Base-by-base conservation (phyloP, 2,797 vertebrate genomes). In the Todus mexicanus region DNA sequence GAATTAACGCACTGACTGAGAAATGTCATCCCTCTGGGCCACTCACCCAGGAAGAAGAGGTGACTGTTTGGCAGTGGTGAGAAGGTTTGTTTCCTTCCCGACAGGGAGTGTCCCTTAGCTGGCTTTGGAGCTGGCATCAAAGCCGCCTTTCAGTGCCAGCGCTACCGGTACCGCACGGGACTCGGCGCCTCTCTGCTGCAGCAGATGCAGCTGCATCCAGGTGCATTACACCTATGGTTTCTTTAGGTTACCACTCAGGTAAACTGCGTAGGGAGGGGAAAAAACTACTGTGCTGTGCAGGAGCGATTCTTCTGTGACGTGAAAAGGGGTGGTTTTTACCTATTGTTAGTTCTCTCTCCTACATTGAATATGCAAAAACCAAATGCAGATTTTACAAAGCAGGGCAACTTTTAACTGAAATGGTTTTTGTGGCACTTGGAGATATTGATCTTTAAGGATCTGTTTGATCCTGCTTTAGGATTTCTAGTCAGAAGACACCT, bases 131-230 rank as follows among this genome's bases (percentile, higher is more conserved):
- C 93, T 73, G 98, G 94, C 45, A 95, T 97, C n/a, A 98, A 97
- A 94, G 97, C 97, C 1, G 97, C 97, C 1, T 98, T 97, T 93
- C 89, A 73, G 27, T 98, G 98, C 93, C 96, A 96, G 19, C 87
- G 84, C 74, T 98, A 97, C 20, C 9, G 96, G 6, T 97, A 97
- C 65, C 10, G 40, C 10, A 11, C 8, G 40, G 40, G 96, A 23
- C 97, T 98, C 38, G 97, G 98, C 96, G 97, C 97, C 35, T 98
- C 97, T 3, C 96, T 98, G 42, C 91, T 90, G 54, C 96, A 98
- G 48, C 98, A 97, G 15, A 95, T 97, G 12, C 97, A 98, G 40
- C 16, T 42, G 40, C 40, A 15, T 84, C 97, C 97, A 93, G 97
- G 97, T 98, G 68, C 82, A 69, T 70, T 80, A 15, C 20, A 8